A percentile compares a stretch with the other conserved stretches of the same genome.
Evolutionary conservation across 2,888 invertebrate species (phyloP).

Genomic region (Drepanosiphum platanoidis): DNA sequence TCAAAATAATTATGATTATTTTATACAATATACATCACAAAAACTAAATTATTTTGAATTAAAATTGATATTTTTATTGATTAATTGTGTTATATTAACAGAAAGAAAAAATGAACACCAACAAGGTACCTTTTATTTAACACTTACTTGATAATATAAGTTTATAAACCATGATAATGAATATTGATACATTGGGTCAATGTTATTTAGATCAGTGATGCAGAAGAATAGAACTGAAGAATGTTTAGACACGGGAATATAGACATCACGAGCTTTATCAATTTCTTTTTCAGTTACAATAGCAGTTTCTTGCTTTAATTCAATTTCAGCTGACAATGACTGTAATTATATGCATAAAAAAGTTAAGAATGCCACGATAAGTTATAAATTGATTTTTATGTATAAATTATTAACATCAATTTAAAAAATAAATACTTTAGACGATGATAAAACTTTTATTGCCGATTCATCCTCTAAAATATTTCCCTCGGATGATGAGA

Average conservation of each 20-base stretch:
- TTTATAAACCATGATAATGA: conserved; percentile 92
- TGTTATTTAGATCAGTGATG: conserved; percentile 86
- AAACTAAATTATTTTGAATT: too few species aligned
- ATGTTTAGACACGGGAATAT: conserved; percentile 86
- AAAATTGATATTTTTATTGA: not conserved
- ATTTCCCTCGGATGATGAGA: conserved; percentile 89
- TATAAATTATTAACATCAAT: not conserved
- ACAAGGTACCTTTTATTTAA: too few species aligned
- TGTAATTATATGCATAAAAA: conserved; percentile 62
- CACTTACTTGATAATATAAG: conserved; percentile 75
- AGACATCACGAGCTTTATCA: conserved; percentile 85
- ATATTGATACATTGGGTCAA: conserved; percentile 97
- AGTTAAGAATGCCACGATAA: too few species aligned
- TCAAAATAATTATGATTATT: not conserved
- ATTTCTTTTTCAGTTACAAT: conserved; percentile 86
- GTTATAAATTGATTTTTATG: conserved; percentile 11
- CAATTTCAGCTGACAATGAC: conserved; percentile 85
- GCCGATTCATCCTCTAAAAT: conserved; percentile 96
- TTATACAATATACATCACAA: too few species aligned
- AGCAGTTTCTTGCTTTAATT: conserved; percentile 86
- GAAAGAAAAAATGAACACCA: not conserved
- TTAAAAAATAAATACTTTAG: conserved; percentile 74
- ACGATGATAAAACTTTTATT: conserved; percentile 88
- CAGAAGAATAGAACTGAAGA: conserved; percentile 91
- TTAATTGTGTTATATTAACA: not conserved